These are phyloP conservation scores for Malurus elegans DNA, from an alignment of 2,113 vertebrate genomes.

Conservation along the genomic window DNA sequence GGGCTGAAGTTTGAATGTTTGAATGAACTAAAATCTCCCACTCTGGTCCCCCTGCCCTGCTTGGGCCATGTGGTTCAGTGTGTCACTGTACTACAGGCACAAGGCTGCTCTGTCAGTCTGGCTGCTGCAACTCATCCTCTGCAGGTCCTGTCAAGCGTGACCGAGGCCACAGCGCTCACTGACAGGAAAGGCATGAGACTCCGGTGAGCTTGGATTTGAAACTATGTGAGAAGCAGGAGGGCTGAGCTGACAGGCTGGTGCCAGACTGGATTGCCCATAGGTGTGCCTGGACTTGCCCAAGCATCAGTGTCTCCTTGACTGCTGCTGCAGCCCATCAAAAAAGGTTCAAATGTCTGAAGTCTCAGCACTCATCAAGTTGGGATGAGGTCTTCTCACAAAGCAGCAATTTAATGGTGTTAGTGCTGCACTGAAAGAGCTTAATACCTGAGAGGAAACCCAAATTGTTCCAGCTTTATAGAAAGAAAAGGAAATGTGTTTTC, in stretches of 20 bases:
- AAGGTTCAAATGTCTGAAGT: not conserved
- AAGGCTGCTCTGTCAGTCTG: not conserved
- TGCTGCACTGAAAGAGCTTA: not conserved
- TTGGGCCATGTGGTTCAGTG: not conserved
- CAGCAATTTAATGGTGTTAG: not conserved
- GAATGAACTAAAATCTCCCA: not conserved
- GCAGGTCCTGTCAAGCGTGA: not conserved
- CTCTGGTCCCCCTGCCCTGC: not conserved
- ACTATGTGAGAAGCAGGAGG: not conserved
- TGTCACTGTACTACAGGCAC: accelerated
- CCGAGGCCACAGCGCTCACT: not conserved
- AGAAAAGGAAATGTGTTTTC: not conserved
- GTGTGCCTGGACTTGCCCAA: not conserved
- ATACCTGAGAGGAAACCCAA: not conserved
- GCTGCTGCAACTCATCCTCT: not conserved
- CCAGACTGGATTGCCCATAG: not conserved
- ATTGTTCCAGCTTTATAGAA: not conserved
- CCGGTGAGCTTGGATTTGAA: not conserved
- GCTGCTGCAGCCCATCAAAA: not conserved
- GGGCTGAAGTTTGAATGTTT: not conserved
- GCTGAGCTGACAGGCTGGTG: not conserved
- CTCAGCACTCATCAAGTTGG: not conserved
- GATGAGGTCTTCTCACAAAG: not conserved
- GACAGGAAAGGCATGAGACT: not conserved
- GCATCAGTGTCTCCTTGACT: not conserved